phyloP scores from a whole-genome alignment of 2,888 invertebrate species.

The Glaucopsyche alexis region DNA sequence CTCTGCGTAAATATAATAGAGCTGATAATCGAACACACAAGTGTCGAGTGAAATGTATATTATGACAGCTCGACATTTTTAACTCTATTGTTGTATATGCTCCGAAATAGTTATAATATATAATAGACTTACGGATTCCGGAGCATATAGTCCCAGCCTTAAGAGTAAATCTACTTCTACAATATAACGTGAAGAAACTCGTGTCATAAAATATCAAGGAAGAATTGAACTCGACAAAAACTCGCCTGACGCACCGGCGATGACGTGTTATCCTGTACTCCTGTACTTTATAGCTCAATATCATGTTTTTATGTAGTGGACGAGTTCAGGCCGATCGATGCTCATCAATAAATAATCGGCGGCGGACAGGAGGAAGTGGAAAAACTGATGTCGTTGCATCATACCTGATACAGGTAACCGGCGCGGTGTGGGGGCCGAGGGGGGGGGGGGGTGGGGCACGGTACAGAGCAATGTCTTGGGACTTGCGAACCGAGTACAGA shows the following conservation, averaged over 20 bases:
- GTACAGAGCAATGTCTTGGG: neutral
- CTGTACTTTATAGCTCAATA: neutral
- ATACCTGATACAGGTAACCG: too few relatives aligned
- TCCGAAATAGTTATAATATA: too few relatives aligned
- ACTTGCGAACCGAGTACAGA: too few relatives aligned
- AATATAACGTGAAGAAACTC: neutral
- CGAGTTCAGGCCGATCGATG: neutral
- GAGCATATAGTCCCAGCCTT: too few relatives aligned
- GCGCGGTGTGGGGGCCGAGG: neutral
- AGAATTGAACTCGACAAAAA: neutral
- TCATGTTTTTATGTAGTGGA: neutral
- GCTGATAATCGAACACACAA: too few relatives aligned
- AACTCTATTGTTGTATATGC: too few relatives aligned
- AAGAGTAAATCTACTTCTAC: too few relatives aligned
- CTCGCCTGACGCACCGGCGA: neutral
- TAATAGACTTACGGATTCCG: too few relatives aligned
- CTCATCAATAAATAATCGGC: neutral
- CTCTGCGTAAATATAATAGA: too few relatives aligned
- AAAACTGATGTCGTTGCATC: conserved; percentile 3
- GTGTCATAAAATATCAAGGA: neutral
- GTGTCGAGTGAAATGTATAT: too few relatives aligned
- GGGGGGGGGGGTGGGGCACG: too few relatives aligned
- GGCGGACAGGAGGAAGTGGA: conserved; percentile 9
- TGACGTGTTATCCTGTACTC: neutral
- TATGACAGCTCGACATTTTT: too few relatives aligned